These are phyloP conservation scores for Gymnobelideus leadbeateri DNA, from an alignment of 2,113 vertebrate species.

Conservation along the genomic window DNA sequence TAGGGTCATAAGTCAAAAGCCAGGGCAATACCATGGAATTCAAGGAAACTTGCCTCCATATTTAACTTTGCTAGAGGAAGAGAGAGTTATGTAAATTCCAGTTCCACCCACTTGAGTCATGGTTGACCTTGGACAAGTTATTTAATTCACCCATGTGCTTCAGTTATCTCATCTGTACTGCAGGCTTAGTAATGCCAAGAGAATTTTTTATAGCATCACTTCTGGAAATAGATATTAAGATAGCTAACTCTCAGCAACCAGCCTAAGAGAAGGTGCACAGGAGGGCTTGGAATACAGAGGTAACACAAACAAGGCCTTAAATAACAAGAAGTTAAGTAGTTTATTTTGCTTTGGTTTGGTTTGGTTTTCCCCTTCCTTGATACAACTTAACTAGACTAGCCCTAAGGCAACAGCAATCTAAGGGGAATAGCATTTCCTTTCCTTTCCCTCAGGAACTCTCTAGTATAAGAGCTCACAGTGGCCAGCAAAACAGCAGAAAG, in stretches of 20 bases:
- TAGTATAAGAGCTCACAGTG: background rate
- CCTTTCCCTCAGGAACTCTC: background rate
- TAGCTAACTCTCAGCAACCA: constrained; percentile 19
- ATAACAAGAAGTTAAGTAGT: background rate
- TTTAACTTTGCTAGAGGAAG: constrained; percentile 7
- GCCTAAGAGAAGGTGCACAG: background rate
- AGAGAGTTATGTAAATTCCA: constrained; percentile 57
- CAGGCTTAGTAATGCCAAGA: constrained; percentile 36
- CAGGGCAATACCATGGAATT: background rate
- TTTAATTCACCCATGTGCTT: constrained; percentile 39
- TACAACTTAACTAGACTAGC: background rate
- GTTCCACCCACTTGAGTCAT: constrained; percentile 70
- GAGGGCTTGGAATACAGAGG: background rate
- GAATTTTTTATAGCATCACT: constrained; percentile 16
- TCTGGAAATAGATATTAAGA: constrained; percentile 48
- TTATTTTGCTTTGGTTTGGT: background rate
- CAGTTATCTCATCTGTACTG: constrained; percentile 10
- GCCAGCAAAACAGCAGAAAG: background rate
- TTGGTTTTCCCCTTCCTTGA: background rate
- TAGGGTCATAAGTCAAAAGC: constrained; percentile 1
- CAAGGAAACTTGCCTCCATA: background rate
- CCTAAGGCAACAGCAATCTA: background rate
- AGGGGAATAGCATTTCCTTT: background rate
- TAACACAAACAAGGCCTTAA: background rate
- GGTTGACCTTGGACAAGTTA: constrained; percentile 51